Conservation (phyloP, 2,797 vertebrate species). For the Xenentodon cancila region DNA sequence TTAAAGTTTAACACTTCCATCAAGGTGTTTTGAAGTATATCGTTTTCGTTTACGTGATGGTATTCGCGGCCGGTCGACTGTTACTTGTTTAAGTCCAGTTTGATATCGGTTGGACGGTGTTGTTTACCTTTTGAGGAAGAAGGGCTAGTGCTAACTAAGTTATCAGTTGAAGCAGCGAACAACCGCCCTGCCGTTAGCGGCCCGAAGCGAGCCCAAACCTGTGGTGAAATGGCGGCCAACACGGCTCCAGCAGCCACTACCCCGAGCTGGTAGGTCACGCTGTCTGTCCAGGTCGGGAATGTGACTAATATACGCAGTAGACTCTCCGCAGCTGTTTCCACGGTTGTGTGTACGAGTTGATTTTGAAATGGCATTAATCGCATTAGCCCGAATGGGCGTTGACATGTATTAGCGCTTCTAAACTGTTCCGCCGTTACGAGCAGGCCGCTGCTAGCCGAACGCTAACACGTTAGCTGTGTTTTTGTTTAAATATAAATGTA, state of each 20-base stretch:
- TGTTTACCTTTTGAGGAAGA: slow-evolving; percentile 55
- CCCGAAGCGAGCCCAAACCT: slow-evolving; percentile 10
- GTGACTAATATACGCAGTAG: accelerated
- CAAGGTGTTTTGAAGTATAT: background rate
- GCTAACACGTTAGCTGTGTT: background rate
- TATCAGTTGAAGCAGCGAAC: slow-evolving; percentile 24
- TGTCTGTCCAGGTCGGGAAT: background rate
- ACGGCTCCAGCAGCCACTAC: slow-evolving; percentile 72
- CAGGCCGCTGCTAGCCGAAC: slow-evolving; percentile 19
- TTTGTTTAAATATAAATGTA: too few relatives aligned
- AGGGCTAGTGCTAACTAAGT: slow-evolving; percentile 47
- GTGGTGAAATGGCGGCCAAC: slow-evolving; percentile 86
- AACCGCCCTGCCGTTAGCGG: slow-evolving; percentile 44
- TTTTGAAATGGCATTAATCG: too few relatives aligned
- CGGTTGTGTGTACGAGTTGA: too few relatives aligned
- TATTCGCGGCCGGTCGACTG: background rate
- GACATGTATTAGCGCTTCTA: too few relatives aligned
- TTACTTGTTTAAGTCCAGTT: background rate
- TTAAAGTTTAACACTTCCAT: background rate
- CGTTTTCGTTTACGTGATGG: background rate
- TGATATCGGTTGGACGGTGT: slow-evolving; percentile 17
- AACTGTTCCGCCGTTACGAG: background rate
- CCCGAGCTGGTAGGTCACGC: slow-evolving; percentile 76
- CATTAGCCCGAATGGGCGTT: too few relatives aligned
- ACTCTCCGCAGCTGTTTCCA: accelerated